Evolutionary conservation across 2,888 invertebrate species (phyloP), one percentile per base, ranked within the genome.

Genomic region (Diarsia mendica): DNA sequence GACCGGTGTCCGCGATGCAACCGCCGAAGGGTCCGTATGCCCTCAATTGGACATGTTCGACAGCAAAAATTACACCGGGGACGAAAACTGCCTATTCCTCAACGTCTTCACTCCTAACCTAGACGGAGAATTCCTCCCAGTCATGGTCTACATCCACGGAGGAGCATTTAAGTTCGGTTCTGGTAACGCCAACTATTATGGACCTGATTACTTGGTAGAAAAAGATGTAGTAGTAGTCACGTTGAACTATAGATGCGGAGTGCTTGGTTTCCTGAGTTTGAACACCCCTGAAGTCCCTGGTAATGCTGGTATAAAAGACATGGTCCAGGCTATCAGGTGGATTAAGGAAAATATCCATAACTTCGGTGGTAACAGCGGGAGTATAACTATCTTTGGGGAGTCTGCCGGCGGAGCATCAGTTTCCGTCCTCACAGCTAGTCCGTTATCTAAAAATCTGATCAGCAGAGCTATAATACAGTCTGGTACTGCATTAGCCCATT

Each of bases 61-160:
- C n/a, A 87, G 93, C 75, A 95, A 96, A 67, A 87, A 93, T 6
- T 96, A 96, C 77, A 88, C 93, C 0, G 97, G 97, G 0, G 95
- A 93, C 69, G 98, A 98, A 85, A 98, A 98, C 91, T 98, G 98
- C 85, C 95, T 98, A 0, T 97, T 97, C 90, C 93, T 98, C 3
- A 98, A 98, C 90, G 97, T 98, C 0, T 97, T 97, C 92, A 97
- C 97, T 0, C 97, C 98, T 0, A 96, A 95, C 81, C 90, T 97
- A 66, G 96, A 97, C 66, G 93, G 93, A 0, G 93, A 92, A 1
- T 93, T 94, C 87, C 92, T 95, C 0, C 97, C 97, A 0, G 97
- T 97, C 11, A 97, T 97, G 97, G 91, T 97, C 3, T 97, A 91
- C 91, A 93, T 97, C 68, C 97, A 97, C 64, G 97, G 97, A 3